Evolutionary conservation across 2,888 invertebrate genomes (phyloP), one percentile per base, ranked within the genome.

Genomic region (Entomobrya proxima): DNA sequence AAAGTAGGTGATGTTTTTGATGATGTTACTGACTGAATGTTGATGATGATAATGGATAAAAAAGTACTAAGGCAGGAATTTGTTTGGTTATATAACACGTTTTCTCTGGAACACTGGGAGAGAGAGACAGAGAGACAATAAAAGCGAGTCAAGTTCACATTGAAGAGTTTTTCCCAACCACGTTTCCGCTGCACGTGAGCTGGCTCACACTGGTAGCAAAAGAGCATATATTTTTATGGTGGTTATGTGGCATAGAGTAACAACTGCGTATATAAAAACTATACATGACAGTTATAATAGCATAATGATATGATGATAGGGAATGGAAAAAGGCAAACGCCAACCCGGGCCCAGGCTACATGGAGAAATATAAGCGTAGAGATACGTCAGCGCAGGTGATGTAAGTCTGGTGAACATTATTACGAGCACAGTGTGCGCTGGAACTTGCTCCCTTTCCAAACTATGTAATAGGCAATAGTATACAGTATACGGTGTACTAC

Each of bases 171-270:
- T 64, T 37, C 35, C 50, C 47, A 76, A 61, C 61, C 86, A 86
- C 86, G 86, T 86, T 86, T 81, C 76, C 76, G 67, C 69, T 58
- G 72, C 86, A 86, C 86, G 86, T 86, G 86, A 86, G 86, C 76
- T 79, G 47, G 64, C 67, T 50, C 21, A 69, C 44, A 61, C 55
- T 37, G 69, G 32, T 78, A 50, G 30, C 30, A 21, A 50, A 50
- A 72, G n/a, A 58, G 58, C 47, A 40, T 74, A 13, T 13, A 32
- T 21, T 7, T 40, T 40, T 40, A 7, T 40, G 9, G n/a, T n/a
- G n/a, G n/a, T n/a, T n/a, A n/a, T n/a, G n/a, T n/a, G n/a, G n/a
- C n/a, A n/a, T n/a, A n/a, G n/a, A n/a, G n/a, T n/a, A n/a, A n/a
- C n/a, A n/a, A n/a, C n/a, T n/a, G 9, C 27, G 55, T 27, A 40